Base-by-base conservation (phyloP, 2,797 vertebrate genomes). In the Notamacropus eugenii region DNA sequence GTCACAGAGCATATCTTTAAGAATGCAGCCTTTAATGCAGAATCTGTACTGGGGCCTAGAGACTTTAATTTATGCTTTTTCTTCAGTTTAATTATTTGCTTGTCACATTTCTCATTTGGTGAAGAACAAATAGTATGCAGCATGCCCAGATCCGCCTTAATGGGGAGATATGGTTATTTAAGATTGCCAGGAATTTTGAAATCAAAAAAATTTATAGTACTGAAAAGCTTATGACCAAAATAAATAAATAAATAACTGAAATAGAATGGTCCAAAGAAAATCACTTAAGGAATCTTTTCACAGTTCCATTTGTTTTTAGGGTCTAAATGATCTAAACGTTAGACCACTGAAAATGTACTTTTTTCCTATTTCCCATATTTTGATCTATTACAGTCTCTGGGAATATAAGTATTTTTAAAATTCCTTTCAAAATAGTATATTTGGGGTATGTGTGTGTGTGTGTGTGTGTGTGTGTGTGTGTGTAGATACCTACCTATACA, bases 1-100 rank as follows among this genome's bases (percentile, higher is more conserved):
- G 50, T 97, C 98, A 97, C 55, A 59, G 27, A 96, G 91, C 87
- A 0, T 5, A 19, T 3, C 90, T 96, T 97, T 93, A 92, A 87
- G 90, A 96, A 92, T 40, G 90, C 95, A 95, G 97, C 87, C 98
- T 97, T 82, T 96, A 97, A 94, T 96, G 96, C 55, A 90, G 92
- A 52, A 62, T 54, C 93, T 59, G 62, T 93, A 96, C 96, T 55
- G 95, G 94, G 96, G 90, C 16, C 16, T 10, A 0, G 8, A 87
- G 97, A 96, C 98, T 97, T 98, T 98, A 98, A 96, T 98, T 93
- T 95, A 96, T 96, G 97, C 95, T 55, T 5, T 52, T 92, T 96
- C 97, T 98, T 97, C 98, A 96, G 97, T 98, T 97, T 97, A 97
- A 98, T 96, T 97, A 96, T 92, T 96, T 97, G 97, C 95, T 97